These are phyloP conservation scores for Streblospio benedicti DNA, from an alignment of 1,140 invertebrate genomes.

Conservation along the genomic window DNA sequence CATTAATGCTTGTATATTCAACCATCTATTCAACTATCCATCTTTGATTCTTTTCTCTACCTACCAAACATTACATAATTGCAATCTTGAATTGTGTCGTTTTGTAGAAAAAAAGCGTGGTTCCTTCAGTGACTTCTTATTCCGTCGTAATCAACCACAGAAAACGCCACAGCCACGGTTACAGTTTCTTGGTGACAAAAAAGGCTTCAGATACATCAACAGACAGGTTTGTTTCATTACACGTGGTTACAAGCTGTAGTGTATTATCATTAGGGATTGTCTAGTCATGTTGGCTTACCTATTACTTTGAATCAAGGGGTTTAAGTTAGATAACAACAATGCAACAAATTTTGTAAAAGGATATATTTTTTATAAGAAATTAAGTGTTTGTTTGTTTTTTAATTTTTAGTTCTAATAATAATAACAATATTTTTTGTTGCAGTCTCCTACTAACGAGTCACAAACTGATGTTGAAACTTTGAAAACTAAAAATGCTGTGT, in stretches of 20 bases:
- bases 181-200: constrained; percentile 6
- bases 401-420: background rate
- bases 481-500: constrained; percentile 55
- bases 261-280: too few species aligned
- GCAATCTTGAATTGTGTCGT: background rate
- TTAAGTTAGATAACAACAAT: background rate
- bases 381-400: background rate
- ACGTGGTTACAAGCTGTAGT: constrained; percentile 4
- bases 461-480: constrained; percentile 39
- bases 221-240: background rate
- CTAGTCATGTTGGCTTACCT: too few species aligned
- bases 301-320: too few species aligned
- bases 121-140: constrained; percentile 40
- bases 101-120: background rate
- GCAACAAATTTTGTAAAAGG: background rate
- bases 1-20: too few species aligned
- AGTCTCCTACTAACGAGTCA: background rate
- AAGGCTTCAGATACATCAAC: constrained; percentile 35
- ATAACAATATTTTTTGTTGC: background rate
- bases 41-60: too few species aligned
- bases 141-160: constrained; percentile 27
- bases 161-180: constrained; percentile 17
- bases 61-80: background rate
- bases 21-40: too few species aligned
- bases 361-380: background rate